These are phyloP conservation scores for Ardeotis arabs DNA, from an alignment of 2,113 vertebrate species.

Conservation along the genomic window DNA sequence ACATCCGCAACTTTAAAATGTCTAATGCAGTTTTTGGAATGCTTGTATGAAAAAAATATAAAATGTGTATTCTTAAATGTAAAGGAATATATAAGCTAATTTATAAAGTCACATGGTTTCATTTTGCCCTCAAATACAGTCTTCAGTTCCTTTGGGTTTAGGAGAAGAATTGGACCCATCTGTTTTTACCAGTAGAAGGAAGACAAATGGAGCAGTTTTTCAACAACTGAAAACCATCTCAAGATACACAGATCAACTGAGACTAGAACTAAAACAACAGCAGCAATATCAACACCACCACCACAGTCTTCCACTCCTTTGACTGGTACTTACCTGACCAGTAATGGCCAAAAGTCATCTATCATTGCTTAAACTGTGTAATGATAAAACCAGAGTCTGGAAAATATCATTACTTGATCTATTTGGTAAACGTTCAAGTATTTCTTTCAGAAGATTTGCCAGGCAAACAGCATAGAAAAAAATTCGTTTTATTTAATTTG, in stretches of 20 bases:
- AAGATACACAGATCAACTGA: not conserved
- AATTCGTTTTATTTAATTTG: slow-evolving; percentile 66
- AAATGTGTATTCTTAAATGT: not conserved
- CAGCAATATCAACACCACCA: not conserved
- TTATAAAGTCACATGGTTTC: not conserved
- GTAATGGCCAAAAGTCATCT: slow-evolving; percentile 25
- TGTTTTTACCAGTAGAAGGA: not conserved
- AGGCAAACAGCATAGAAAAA: slow-evolving; percentile 43
- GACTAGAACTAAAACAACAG: not conserved
- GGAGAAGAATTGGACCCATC: not conserved
- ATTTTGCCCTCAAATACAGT: not conserved
- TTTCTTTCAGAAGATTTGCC: slow-evolving; percentile 69
- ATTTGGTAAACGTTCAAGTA: slow-evolving; percentile 67
- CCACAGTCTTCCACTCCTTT: not conserved
- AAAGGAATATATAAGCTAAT: not conserved
- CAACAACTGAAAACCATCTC: not conserved
- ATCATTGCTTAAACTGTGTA: slow-evolving; percentile 50
- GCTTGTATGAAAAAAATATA: not conserved
- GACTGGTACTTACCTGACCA: slow-evolving; percentile 37
- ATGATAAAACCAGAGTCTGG: slow-evolving; percentile 69
- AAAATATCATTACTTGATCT: slow-evolving; percentile 66
- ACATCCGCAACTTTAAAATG: not conserved
- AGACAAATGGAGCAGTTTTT: not conserved
- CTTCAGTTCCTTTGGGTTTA: not conserved
- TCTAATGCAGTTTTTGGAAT: not conserved